Conservation (phyloP, 2,113 vertebrate species). For the Zosterops lateralis region DNA sequence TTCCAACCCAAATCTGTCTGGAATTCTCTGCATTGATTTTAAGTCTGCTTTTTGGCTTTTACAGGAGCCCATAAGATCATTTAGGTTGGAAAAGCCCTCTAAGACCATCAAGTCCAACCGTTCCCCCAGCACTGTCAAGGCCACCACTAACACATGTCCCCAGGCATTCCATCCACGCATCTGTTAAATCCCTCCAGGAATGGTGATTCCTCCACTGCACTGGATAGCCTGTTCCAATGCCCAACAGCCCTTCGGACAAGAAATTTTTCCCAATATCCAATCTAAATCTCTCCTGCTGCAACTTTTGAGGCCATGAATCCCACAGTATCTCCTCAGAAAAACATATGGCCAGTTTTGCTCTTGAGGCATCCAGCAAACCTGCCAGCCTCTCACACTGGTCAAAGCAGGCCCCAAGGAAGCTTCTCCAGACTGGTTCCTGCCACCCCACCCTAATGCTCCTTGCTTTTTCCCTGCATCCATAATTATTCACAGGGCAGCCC, state of each 20-base stretch:
- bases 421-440: neutral
- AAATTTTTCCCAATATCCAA: neutral
- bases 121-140: neutral
- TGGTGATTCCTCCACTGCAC: neutral
- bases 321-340: neutral
- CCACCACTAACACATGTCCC: too few relatives aligned
- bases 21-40: neutral
- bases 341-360: neutral
- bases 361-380: neutral
- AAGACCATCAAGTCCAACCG: neutral
- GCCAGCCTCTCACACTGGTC: fast-evolving
- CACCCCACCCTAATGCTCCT: neutral
- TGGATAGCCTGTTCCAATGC: neutral
- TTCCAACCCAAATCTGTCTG: neutral
- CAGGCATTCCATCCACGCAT: fast-evolving
- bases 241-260: neutral
- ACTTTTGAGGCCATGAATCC: neutral
- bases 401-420: neutral
- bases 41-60: neutral
- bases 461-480: neutral
- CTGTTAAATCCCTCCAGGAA: neutral
- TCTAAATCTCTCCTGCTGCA: neutral
- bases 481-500: neutral
- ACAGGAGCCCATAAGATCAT: neutral
- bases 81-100: neutral